Base-by-base conservation (phyloP, 1,140 invertebrate species). In the Musca vetustissima region DNA sequence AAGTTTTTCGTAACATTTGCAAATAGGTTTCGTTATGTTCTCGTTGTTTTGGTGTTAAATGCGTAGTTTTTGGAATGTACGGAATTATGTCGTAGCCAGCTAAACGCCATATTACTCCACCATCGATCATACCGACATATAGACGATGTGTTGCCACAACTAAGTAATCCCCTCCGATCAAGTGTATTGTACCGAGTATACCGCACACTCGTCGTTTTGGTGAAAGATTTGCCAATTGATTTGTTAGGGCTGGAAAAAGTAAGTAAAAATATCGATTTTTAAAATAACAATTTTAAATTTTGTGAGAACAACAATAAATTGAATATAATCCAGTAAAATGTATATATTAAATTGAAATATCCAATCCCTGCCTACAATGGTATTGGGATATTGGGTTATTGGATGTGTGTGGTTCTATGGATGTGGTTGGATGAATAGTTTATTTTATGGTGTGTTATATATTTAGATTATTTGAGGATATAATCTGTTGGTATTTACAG, bases 131-230 rank as follows among this genome's bases (percentile, higher is more conserved):
- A 14, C 97, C 97, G 53, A 98, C 88, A 80, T 92, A 89, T 74
- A 90, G 86, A 68, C 92, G 89, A 73, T 92, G 90, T 19, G 95
- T 97, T 61, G 97, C 94, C 0, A 98, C 90, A 69, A 99, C 87
- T 19, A 99, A 85, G 80, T 98, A 96, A 59, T 91, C 87, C 66
- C 95, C 95, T 70, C 93, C 91, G 43, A 98, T 84, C 0, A 98
- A 84, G 69, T 89, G 88, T 61, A 98, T 92, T 48, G 90, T 90
- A 15, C 97, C 97, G 19, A 98, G 82, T 59, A 99, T 88, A 3
- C 96, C 97, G 87, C 91, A 95, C 71, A 98, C 93, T 70, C 89
- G 87, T 70, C 89, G 88, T 49, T 87, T 88, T 47, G 86, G 86
- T 22, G 87, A 71, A 14, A 72, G 67, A 55, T 76, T 76, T 14